A percentile compares a stretch with the other conserved stretches of the same genome.
Evolutionary conservation across 2,888 invertebrate genomes (phyloP).

Genomic region (Ochropleura plecta): DNA sequence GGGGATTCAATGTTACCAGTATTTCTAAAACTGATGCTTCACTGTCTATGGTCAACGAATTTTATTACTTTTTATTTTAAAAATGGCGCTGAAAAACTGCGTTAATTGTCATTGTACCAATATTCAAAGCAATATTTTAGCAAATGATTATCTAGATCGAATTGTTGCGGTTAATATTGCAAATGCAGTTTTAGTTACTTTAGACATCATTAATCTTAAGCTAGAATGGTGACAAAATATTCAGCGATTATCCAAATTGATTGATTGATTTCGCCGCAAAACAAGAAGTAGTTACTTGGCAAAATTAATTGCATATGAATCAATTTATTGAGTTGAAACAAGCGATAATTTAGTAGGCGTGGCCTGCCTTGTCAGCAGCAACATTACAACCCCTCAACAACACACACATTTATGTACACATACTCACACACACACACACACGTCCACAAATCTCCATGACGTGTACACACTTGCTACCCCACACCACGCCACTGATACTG

Average conservation of each 20-base stretch:
- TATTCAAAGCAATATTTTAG: background rate
- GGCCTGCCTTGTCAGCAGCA: slow-evolving; percentile 80
- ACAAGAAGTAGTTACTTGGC: slow-evolving; percentile 9
- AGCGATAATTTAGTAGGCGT: slow-evolving; percentile 85
- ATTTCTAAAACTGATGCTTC: slow-evolving; percentile 60
- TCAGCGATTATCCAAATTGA: slow-evolving; percentile 1
- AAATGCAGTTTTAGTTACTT: background rate
- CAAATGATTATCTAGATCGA: background rate
- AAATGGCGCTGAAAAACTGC: background rate
- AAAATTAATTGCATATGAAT: slow-evolving; percentile 47
- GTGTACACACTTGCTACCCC: slow-evolving; percentile 78
- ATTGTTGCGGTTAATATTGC: background rate
- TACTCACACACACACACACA: slow-evolving; percentile 52
- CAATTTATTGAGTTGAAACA: slow-evolving; percentile 75
- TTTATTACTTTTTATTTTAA: background rate
- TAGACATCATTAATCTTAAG: background rate
- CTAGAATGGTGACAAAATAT: background rate
- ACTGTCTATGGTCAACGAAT: slow-evolving; percentile 51
- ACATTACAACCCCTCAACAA: slow-evolving; percentile 77
- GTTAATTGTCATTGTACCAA: background rate
- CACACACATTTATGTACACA: slow-evolving; percentile 43
- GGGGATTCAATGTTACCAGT: slow-evolving; percentile 68
- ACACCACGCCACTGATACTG: slow-evolving; percentile 67
- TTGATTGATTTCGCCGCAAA: background rate
- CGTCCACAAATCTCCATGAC: slow-evolving; percentile 61